Conservation (phyloP, 2,797 vertebrate species). For the Kryptopterus vitreolus region DNA sequence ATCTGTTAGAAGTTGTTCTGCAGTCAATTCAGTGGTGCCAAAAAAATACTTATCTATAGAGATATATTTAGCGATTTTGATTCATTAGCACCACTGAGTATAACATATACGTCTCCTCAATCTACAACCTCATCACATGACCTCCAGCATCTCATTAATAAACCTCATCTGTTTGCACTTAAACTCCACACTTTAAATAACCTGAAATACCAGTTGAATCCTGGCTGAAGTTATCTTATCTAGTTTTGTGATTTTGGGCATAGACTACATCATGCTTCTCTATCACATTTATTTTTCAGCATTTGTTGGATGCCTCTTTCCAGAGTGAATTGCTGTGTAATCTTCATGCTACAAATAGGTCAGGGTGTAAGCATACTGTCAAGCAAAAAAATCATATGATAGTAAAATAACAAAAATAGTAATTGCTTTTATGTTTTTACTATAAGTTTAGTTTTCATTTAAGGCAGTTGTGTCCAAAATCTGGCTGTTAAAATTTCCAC, state of each 20-base stretch:
- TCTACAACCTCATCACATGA: background rate
- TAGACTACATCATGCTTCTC: background rate
- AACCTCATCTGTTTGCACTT: background rate
- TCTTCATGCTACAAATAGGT: background rate
- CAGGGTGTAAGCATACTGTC: background rate
- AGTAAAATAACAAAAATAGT: background rate
- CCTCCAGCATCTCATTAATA: background rate
- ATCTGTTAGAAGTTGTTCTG: background rate
- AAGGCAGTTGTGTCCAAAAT: too few species aligned
- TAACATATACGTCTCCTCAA: background rate
- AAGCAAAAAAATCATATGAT: conserved; percentile 9
- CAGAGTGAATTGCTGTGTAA: background rate
- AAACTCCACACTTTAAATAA: background rate
- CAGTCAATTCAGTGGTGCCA: background rate
- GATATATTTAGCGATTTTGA: background rate
- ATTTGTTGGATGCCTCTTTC: background rate
- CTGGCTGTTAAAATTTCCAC: too few species aligned
- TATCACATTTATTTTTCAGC: background rate
- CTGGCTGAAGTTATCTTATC: background rate
- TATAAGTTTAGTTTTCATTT: background rate
- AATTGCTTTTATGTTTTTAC: background rate
- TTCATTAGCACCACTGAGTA: background rate
- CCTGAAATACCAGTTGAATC: background rate
- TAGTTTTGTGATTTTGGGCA: background rate
- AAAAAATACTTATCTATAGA: background rate